phyloP scores from a whole-genome alignment of 2,888 invertebrate species.

The Onchidella celtica region DNA sequence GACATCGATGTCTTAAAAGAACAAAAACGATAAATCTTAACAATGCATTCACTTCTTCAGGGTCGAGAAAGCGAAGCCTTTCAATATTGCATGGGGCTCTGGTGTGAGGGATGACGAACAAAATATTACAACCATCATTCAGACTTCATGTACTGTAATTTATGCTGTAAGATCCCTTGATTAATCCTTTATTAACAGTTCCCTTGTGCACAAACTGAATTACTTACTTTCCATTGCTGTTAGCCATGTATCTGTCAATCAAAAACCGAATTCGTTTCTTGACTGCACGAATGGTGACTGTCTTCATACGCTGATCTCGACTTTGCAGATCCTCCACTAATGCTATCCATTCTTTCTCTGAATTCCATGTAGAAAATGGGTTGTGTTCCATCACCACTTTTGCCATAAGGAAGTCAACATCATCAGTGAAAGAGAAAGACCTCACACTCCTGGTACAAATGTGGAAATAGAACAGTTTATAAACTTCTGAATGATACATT shows the following conservation, averaged over 20 bases:
- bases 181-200: no score
- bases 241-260: constrained; percentile 48
- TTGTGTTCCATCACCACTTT: constrained; percentile 47
- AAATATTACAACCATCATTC: no score
- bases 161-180: no score
- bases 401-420: constrained; percentile 46
- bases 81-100: no score
- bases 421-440: constrained; percentile 49
- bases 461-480: neutral
- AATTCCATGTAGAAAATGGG: constrained; percentile 42
- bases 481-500: no score
- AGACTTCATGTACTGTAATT: no score
- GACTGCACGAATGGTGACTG: constrained; percentile 41
- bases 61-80: no score
- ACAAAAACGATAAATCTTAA: no score
- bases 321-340: constrained; percentile 38
- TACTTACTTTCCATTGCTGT: constrained; percentile 48
- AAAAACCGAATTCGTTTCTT: constrained; percentile 48
- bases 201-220: neutral
- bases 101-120: no score
- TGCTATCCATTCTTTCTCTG: constrained; percentile 41
- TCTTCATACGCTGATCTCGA: constrained; percentile 26
- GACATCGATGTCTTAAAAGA: no score
- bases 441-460: constrained; percentile 32
- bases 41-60: no score